Conservation (phyloP, 2,113 vertebrate genomes). For the Leiothrix lutea region DNA sequence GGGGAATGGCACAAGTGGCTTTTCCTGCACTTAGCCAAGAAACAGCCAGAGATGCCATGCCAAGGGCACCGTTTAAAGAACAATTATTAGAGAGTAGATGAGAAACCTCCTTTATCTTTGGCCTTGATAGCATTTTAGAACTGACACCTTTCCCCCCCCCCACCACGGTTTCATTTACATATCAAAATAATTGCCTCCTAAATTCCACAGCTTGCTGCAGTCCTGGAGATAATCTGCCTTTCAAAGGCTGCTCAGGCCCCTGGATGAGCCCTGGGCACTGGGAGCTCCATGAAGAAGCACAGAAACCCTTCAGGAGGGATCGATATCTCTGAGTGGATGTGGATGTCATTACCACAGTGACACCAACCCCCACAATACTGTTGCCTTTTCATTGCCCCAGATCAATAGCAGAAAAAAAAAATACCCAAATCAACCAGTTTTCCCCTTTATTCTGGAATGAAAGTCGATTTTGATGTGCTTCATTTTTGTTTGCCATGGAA, state of each 20-base stretch:
- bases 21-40: not conserved
- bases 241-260: not conserved
- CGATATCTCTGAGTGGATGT: not conserved
- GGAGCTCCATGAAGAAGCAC: not conserved
- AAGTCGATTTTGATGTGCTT: not conserved
- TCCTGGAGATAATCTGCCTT: not conserved
- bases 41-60: not conserved
- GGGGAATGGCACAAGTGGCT: not conserved
- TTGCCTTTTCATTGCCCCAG: not conserved
- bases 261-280: not conserved
- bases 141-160: not conserved
- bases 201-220: not conserved
- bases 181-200: conserved; percentile 18
- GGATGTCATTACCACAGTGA: not conserved
- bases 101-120: conserved; percentile 14
- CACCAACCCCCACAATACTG: not conserved
- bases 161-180: conserved; percentile 28
- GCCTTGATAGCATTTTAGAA: not conserved
- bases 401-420: not conserved
- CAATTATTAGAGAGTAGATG: conserved; percentile 1
- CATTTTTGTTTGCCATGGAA: not conserved
- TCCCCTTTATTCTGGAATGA: not conserved
- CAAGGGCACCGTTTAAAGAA: conserved; percentile 21
- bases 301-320: not conserved
- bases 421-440: not conserved